Conservation (phyloP, 2,888 invertebrate genomes). For the Chloromyia formosa region DNA sequence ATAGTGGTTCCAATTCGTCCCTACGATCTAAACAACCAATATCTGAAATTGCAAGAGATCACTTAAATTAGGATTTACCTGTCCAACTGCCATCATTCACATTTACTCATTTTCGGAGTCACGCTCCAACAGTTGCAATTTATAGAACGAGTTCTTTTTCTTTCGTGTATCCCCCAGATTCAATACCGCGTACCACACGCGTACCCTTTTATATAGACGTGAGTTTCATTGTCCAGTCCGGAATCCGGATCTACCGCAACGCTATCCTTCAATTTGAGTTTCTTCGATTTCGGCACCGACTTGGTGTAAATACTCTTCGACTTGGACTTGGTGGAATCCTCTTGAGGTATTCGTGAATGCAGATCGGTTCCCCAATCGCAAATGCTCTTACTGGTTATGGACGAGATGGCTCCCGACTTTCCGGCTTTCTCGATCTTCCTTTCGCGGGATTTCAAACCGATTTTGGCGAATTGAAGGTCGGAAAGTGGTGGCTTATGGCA, state of each 20-base stretch:
- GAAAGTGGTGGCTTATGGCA: constrained; percentile 74
- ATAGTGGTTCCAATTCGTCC: constrained; percentile 96
- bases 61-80: too few relatives aligned
- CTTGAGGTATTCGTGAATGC: constrained; percentile 57
- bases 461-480: constrained; percentile 79
- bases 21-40: constrained; percentile 91
- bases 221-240: constrained; percentile 77
- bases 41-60: constrained; percentile 62
- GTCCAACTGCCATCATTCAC: background rate
- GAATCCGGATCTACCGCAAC: constrained; percentile 94
- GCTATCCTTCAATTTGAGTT: constrained; percentile 80
- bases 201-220: constrained; percentile 74
- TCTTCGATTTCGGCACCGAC: constrained; percentile 70
- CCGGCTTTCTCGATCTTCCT: constrained; percentile 73
- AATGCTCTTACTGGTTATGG: constrained; percentile 77
- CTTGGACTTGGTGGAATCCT: constrained; percentile 68
- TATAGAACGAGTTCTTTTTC: constrained; percentile 94
- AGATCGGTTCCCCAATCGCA: constrained; percentile 84
- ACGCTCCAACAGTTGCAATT: constrained; percentile 86
- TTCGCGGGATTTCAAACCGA: constrained; percentile 68
- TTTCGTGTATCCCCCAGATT: constrained; percentile 85
- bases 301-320: constrained; percentile 71
- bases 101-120: constrained; percentile 71
- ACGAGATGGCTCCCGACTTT: constrained; percentile 67
- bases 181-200: constrained; percentile 81